Evolutionary conservation across 2,888 invertebrate species (phyloP), one percentile per base, ranked within the genome.

Genomic region (Mythimna pallens): DNA sequence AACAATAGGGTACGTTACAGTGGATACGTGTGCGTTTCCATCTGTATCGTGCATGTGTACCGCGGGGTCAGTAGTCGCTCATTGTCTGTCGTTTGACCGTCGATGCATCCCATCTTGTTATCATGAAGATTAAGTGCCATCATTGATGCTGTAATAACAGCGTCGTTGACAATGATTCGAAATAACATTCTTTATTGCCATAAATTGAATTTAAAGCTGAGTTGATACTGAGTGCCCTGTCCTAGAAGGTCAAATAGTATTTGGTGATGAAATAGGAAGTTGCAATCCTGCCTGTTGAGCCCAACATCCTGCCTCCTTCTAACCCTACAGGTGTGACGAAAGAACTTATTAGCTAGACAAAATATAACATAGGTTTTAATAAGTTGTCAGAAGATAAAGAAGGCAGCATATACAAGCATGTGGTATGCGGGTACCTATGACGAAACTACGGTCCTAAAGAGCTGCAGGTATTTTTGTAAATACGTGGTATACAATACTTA

Each of bases 11-110:
- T 69, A 70, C 62, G 57, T 62, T n/a, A 25, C 43, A 61, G 36
- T 65, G 50, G 17, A 67, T 43, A 20, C 65, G 62, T 47, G 36
- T 71, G 43, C 66, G 63, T 64, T 20, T 40, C 9, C 40, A 36
- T 65, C 74, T 74, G 65, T 54, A 22, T 6, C 61, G 57, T 74
- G 47, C 12, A 55, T 50, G 58, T 50, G 40, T 65, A 64, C 50
- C n/a, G 64, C 68, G 86, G 82, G 87, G 87, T 86, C 86, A 86
- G 76, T 68, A 85, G 71, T 79, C 87, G 62, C n/a, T 64, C 65
- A 87, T 87, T 86, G 86, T 87, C 64, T 78, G 82, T 64, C 75
- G 85, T 77, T 87, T 86, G 87, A 85, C 87, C 84, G 86, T 36
- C 76, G 69, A 73, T 72, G 68, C 65, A 73, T 68, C 65, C 66